Base-by-base conservation (phyloP, 2,113 vertebrate genomes). In the Oreochromis aureus region DNA sequence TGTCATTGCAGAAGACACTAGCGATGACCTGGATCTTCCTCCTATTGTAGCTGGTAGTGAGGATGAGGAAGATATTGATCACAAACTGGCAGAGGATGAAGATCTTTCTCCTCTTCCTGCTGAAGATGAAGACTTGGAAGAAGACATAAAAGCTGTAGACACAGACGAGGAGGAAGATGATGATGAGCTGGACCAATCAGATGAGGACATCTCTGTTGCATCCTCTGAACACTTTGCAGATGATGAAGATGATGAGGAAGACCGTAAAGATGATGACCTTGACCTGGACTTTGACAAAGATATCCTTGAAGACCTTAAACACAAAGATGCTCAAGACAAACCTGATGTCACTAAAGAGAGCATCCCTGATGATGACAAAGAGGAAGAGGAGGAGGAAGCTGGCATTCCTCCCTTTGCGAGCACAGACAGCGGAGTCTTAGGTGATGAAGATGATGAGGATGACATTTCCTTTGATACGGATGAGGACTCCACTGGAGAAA, bases 141-240 rank as follows among this genome's bases (percentile, higher is more conserved):
- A 91, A 11, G 87, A 84, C 1, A 3, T 55, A 24, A 81, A 90
- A 83, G 22, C 16, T 19, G 41, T 4, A 48, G 76, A 82, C 10
- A 59, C 80, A 16, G 83, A 39, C 4, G n/a, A 91, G 30, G 90
- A 89, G 3, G 79, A 83, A 19, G 84, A 81, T 8, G 93, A 89
- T 51, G 81, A 79, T 24, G 86, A 87, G 53, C 44, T 88, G 66
- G 91, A 93, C 89, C 82, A 82, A 87, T 90, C 87, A 73, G 93
- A 93, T 1, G 90, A 87, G 5, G 91, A 90, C 6, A 5, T 89
- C 18, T 94, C 95, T 1, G 83, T 94, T 4, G 91, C 92, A n/a
- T 91, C 95, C n/a, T 93, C 94, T 6, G 95, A 95, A 11, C 87
- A 91, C 53, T 94, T 95, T 81, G 95, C 93, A 63, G 94, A 96